A percentile compares a stretch with the other conserved stretches of the same genome.
Evolutionary conservation across 2,888 invertebrate genomes (phyloP).

Genomic region (Fissipunctia ypsillon): DNA sequence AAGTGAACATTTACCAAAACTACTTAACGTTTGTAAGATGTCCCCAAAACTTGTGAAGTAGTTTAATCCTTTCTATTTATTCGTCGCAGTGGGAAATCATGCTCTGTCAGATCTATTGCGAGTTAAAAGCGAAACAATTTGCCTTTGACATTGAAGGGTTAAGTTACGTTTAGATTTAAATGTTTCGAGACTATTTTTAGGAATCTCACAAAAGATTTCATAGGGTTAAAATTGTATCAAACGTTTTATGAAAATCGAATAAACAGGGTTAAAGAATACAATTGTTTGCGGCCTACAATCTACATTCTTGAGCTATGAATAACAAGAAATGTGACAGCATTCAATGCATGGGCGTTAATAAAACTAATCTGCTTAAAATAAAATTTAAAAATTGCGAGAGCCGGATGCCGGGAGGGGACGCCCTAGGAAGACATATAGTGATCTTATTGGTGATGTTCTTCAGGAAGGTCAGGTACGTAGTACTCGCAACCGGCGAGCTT

Average conservation of each 20-base stretch:
- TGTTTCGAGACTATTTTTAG: slow-evolving; percentile 20
- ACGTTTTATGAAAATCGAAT: background rate
- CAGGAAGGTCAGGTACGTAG: too few relatives aligned
- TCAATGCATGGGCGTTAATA: background rate
- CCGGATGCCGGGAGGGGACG: too few relatives aligned
- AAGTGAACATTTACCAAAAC: slow-evolving; percentile 68
- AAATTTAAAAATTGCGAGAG: background rate
- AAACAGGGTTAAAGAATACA: background rate
- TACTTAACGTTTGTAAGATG: slow-evolving; percentile 71
- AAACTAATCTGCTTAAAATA: background rate
- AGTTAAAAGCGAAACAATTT: slow-evolving; percentile 65
- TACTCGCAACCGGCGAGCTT: too few relatives aligned
- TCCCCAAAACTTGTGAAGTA: slow-evolving; percentile 72
- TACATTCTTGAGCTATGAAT: too few relatives aligned
- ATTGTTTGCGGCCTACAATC: too few relatives aligned
- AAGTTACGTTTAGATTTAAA: slow-evolving; percentile 52
- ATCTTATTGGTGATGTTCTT: too few relatives aligned
- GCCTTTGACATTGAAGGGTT: slow-evolving; percentile 59
- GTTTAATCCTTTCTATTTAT: slow-evolving; percentile 79
- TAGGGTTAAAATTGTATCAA: background rate
- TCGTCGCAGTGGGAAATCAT: slow-evolving; percentile 77
- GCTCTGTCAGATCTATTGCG: slow-evolving; percentile 62
- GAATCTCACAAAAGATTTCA: background rate
- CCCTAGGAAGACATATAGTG: too few relatives aligned
- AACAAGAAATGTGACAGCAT: background rate